Base-by-base conservation (phyloP, 2,113 vertebrate genomes). In the Plecotus auritus region DNA sequence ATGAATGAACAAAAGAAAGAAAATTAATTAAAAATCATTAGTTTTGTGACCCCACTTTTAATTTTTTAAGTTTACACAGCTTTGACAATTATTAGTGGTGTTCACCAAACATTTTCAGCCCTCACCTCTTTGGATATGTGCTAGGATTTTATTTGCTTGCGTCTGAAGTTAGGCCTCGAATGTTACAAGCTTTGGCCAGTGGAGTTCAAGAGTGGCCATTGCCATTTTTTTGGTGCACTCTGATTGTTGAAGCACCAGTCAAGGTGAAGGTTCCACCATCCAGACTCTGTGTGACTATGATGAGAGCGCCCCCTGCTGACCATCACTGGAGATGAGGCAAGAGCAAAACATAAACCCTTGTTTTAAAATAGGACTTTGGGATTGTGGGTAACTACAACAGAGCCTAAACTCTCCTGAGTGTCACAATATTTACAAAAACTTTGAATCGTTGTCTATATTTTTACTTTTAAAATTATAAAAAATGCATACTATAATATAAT, bases 301-400 rank as follows among this genome's bases (percentile, higher is more conserved):
- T 61, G 56, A 91, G 56, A 42, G 49, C 14, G 92, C 95, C 93
- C 95, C 88, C 96, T 97, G 91, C 94, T 88, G 95, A n/a, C 69
- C 9, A 5, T 30, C 30, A 10, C 13, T n/a, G 37, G 54, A 86
- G 3, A n/a, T 83, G 37, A 83, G 76, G 6, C 26, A 40, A 47
- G 3, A 69, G 20, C 23, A 35, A 83, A 93, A 70, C 16, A 47
- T 13, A 47, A 45, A 40, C 35, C 26, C 11, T 32, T 49, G 6
- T 11, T 4, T 83, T 78, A 30, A 45, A 90, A 30, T 54, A 22
- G 0, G 45, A 54, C 22, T 40, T 70, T 17, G 49, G 9, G 4
- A 5, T 73, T 84, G 35, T 45, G 83, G 23, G 56, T 70, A 22
- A 54, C 12, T 64, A 32, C 18, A 72, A 4, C 17, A 70, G 8